These are phyloP conservation scores for Riparia riparia DNA, from an alignment of 2,113 vertebrate species.

Conservation along the genomic window DNA sequence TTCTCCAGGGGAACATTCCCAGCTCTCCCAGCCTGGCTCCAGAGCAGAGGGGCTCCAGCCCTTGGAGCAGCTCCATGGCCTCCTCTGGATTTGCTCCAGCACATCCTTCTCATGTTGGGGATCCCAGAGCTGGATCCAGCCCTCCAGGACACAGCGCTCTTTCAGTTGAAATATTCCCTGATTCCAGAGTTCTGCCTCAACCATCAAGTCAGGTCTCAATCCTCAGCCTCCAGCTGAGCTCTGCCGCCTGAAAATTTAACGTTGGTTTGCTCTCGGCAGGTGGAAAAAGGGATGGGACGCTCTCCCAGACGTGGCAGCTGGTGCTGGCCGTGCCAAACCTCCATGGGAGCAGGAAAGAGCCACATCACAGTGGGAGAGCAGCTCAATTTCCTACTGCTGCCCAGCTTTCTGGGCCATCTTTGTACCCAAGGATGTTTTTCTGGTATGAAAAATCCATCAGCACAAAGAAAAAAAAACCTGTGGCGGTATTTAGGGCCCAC, in stretches of 20 bases:
- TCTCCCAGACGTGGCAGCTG: fast-evolving
- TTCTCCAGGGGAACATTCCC: fast-evolving
- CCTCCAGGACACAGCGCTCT: fast-evolving
- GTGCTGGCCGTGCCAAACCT: not conserved
- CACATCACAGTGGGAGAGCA: fast-evolving
- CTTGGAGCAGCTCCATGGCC: fast-evolving
- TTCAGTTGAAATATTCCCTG: not conserved
- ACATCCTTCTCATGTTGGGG: fast-evolving
- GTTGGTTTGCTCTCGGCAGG: not conserved
- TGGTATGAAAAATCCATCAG: not conserved
- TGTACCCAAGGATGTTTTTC: not conserved
- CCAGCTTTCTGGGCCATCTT: not conserved
- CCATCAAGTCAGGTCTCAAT: not conserved
- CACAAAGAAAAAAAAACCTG: not conserved
- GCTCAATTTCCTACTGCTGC: not conserved
- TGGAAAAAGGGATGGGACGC: not conserved
- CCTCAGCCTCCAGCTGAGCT: not conserved
- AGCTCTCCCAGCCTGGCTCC: not conserved
- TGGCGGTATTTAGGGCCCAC: not conserved
- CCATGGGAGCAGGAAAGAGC: not conserved
- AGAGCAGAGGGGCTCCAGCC: not conserved
- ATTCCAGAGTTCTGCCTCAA: not conserved
- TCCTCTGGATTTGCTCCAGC: not conserved
- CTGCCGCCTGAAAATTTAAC: not conserved
- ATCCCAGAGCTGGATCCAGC: not conserved